Base-by-base conservation (phyloP, 1,140 invertebrate genomes). In the Aphidius ervi region DNA sequence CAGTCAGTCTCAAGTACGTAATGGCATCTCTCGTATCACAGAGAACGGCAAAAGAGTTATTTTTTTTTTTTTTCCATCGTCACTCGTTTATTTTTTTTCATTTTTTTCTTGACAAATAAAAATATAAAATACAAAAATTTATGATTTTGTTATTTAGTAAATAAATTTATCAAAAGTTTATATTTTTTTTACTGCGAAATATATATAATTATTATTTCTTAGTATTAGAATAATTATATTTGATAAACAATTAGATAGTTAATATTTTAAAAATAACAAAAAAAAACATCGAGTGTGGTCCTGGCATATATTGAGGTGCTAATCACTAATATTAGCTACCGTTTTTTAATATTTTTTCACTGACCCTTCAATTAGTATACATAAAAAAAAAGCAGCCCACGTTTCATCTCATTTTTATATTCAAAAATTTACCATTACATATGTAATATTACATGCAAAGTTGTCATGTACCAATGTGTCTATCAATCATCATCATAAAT, bases 1-100 rank as follows among this genome's bases (percentile, higher is more conserved):
- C 71, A 75, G 70, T 65, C 70, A 68, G 74, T 76, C 72, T 75
- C 74, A 69, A 76, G 73, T 73, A 70, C 71, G 68, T 75, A 76
- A 76, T 76, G 73, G 72, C 61, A 66, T 67, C 70, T 67, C 70
- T 66, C 67, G 65, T 7, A 39, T 10, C n/a, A 31, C 31, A 16
- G 6, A 46, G 6, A 10, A 37, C 10, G 16, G 67, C 67, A 68
- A 73, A 75, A 75, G 71, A 74, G 71, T 69, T 73, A 66, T 70
- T 37, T 31, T 52, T 58, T 52, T 23, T 53, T 50, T 16, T 16
- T 16, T 16, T 16, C 16, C 16, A 16, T 16, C 16, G 1, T 16
- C 16, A 16, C 16, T 16, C 16, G 16, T 16, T 16, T 0, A 16
- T 16, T 16, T 16, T 16, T 16, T 16, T 16, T 16, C 16, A 16